Base-by-base conservation (phyloP, 2,113 vertebrate species). In the Lota lota region DNA sequence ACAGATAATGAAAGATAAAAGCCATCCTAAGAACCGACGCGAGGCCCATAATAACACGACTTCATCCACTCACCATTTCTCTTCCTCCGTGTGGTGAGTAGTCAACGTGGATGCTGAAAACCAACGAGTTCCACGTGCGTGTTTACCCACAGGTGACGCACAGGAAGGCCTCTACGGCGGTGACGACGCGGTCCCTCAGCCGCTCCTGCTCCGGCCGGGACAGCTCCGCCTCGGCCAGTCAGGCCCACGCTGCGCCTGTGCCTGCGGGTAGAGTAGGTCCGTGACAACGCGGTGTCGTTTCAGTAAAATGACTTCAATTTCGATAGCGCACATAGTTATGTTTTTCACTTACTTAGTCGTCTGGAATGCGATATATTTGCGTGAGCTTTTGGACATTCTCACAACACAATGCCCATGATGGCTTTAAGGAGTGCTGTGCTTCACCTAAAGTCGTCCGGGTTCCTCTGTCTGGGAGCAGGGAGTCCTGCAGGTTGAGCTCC, bases 231-330 rank as follows among this genome's bases (percentile, higher is more conserved):
- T 98, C 95, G 1, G 95, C 96, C 88, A 98, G 97, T 98, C 74
- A 99, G 83, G 3, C 97, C 97, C 97, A 99, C 98, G 67, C 95
- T 97, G 75, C 95, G 93, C 66, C 98, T 99, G 90, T 99, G 97
- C 89, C 97, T 99, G 71, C 22, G 88, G 58, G 10, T 5, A 72
- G 1, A 24, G n/a, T 6, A 20, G 24, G 10, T 61, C 40, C 12
- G 12, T 8, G 18, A 65, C 21, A 4, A 28, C 28, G 28, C 28
- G 6, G 28, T 4, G n/a, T n/a, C n/a, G n/a, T n/a, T n/a, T n/a
- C n/a, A n/a, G n/a, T n/a, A n/a, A n/a, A n/a, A n/a, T n/a, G n/a
- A n/a, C n/a, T n/a, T n/a, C n/a, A n/a, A n/a, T n/a, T n/a, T n/a
- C n/a, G 28, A 33, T 33, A 6, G 28, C 4, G 28, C 28, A 33